A percentile compares a stretch with the other conserved stretches of the same genome.
These are phyloP conservation scores for Pilophorus perplexus DNA, from an alignment of 2,888 invertebrate species.

Conservation along the genomic window DNA sequence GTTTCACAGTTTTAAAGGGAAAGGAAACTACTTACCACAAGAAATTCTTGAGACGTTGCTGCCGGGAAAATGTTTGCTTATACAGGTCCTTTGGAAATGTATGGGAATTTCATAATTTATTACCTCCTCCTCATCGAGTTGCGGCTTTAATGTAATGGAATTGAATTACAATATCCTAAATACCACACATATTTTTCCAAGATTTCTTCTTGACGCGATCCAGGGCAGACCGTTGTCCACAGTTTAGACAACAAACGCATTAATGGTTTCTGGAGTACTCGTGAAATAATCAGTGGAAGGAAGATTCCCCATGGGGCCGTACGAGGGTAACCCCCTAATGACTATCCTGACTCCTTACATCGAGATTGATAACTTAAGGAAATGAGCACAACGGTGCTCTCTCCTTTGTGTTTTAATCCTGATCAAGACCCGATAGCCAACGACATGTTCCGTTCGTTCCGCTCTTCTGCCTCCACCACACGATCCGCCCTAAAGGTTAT, in stretches of 20 bases:
- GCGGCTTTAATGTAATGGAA: no score
- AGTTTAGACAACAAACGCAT: constrained; percentile 12
- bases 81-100: no score
- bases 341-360: constrained; percentile 31
- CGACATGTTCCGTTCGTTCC: constrained; percentile 41
- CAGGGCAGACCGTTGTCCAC: constrained; percentile 17
- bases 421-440: constrained; percentile 38
- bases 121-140: no score
- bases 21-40: no score
- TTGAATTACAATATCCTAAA: no score
- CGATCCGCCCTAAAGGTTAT: constrained; percentile 41
- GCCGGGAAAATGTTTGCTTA: no score
- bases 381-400: constrained; percentile 42
- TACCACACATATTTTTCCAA: no score
- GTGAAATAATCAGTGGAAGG: constrained; percentile 27
- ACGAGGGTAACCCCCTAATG: constrained; percentile 24
- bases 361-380: constrained; percentile 42
- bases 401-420: constrained; percentile 42
- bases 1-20: no score
- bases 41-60: no score
- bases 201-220: no score
- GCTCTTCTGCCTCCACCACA: constrained; percentile 35
- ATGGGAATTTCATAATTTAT: no score
- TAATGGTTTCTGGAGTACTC: constrained; percentile 25
- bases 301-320: constrained; percentile 3